Evolutionary conservation across 2,888 invertebrate genomes (phyloP).

Genomic region (Rhagium mordax): DNA sequence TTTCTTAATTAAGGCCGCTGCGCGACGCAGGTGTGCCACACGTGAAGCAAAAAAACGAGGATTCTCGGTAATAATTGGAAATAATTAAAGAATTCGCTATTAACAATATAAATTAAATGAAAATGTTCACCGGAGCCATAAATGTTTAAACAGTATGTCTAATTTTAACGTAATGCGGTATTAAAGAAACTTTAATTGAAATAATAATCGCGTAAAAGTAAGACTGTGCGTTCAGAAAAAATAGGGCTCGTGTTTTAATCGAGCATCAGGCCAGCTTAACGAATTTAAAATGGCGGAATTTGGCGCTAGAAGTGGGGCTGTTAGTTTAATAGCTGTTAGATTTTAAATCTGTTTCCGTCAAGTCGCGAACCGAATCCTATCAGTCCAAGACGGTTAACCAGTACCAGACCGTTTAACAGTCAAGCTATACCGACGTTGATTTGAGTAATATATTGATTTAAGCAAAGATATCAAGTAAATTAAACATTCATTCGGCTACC

Average conservation of each 20-base stretch:
- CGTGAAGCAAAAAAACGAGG: constrained; percentile 36
- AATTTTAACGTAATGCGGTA: constrained; percentile 30
- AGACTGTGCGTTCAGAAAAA: background rate
- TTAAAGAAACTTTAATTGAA: constrained; percentile 25
- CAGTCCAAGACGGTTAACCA: too few relatives aligned
- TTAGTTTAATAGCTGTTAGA: too few relatives aligned
- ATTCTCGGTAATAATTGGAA: constrained; percentile 48
- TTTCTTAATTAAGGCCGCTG: constrained; percentile 31
- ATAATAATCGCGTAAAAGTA: constrained; percentile 4
- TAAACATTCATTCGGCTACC: too few relatives aligned
- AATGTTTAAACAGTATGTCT: constrained; percentile 35
- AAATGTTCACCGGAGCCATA: constrained; percentile 26
- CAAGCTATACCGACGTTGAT: too few relatives aligned
- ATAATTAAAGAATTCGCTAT: constrained; percentile 47
- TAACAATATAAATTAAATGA: constrained; percentile 41
- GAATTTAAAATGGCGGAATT: too few relatives aligned
- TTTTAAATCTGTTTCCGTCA: too few relatives aligned
- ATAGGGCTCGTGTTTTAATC: background rate
- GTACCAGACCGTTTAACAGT: too few relatives aligned
- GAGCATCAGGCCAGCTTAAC: background rate
- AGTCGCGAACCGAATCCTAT: too few relatives aligned
- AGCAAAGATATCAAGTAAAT: too few relatives aligned
- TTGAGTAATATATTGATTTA: too few relatives aligned
- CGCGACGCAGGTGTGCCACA: constrained; percentile 46
- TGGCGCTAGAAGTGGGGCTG: too few relatives aligned